These are phyloP conservation scores for Hyla sarda DNA, from an alignment of 2,113 vertebrate species.

Conservation along the genomic window DNA sequence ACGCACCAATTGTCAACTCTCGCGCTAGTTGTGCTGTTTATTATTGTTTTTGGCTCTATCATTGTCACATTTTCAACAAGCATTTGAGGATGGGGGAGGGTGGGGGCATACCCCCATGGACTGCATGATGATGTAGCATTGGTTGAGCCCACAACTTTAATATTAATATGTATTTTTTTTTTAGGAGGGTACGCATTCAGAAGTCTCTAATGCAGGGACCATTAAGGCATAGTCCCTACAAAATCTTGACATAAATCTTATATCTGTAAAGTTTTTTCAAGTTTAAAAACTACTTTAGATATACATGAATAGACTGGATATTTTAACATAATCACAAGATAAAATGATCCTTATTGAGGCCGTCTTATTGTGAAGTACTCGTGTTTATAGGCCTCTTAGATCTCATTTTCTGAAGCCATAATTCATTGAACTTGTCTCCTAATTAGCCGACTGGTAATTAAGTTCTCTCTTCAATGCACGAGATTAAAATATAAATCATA, in stretches of 20 bases:
- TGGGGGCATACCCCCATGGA: no score
- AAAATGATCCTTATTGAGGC: not conserved
- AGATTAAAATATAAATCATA: slow-evolving; percentile 19
- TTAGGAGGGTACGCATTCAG: no score
- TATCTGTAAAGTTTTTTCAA: not conserved
- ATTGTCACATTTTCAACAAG: no score
- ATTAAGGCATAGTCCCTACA: not conserved
- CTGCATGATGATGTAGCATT: no score
- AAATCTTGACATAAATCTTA: not conserved
- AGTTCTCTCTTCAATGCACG: not conserved
- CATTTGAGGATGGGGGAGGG: no score
- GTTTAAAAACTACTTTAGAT: not conserved
- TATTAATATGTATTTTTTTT: no score
- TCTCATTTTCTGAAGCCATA: not conserved
- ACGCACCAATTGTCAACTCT: no score
- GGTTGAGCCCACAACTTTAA: no score
- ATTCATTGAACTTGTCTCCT: slow-evolving; percentile 4
- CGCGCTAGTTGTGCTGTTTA: no score
- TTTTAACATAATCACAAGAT: not conserved
- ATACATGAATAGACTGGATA: not conserved
- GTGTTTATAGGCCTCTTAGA: slow-evolving; percentile 4
- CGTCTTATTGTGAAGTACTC: not conserved
- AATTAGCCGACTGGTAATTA: slow-evolving; percentile 7
- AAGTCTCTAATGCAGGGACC: not conserved
- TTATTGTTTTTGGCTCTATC: no score